phyloP scores from a whole-genome alignment of 2,888 invertebrate genomes.

The Drosophila quinaria region DNA sequence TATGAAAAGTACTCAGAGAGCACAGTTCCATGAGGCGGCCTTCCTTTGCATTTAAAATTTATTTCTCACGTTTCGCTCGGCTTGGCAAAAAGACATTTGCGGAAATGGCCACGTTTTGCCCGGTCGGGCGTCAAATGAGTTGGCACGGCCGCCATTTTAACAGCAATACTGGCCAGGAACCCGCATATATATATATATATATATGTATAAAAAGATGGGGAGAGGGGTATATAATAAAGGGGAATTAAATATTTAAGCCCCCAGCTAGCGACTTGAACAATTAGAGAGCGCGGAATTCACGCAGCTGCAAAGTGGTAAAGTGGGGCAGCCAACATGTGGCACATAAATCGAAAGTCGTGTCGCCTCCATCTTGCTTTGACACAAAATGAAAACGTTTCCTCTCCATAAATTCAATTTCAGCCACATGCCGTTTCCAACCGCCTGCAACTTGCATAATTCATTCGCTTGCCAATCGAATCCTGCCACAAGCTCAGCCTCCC shows the following conservation, averaged over 20 bases:
- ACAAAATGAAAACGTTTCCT: slow-evolving; percentile 42
- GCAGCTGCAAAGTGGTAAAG: slow-evolving; percentile 34
- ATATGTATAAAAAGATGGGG: background rate
- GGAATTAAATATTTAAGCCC: slow-evolving; percentile 60
- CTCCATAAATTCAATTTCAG: slow-evolving; percentile 54
- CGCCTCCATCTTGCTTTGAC: slow-evolving; percentile 18
- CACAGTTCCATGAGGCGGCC: slow-evolving; percentile 30
- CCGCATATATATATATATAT: slow-evolving; percentile 1
- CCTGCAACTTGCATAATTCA: slow-evolving; percentile 57
- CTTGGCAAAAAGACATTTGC: slow-evolving; percentile 58
- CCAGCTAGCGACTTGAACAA: slow-evolving; percentile 39
- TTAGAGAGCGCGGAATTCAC: slow-evolving; percentile 36
- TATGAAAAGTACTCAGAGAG: slow-evolving; percentile 26
- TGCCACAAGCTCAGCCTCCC: background rate
- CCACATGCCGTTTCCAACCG: slow-evolving; percentile 30
- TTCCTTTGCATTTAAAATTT: slow-evolving; percentile 62
- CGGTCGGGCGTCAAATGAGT: slow-evolving; percentile 66
- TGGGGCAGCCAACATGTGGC: slow-evolving; percentile 18
- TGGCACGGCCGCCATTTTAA: slow-evolving; percentile 60
- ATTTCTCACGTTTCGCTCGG: slow-evolving; percentile 61
- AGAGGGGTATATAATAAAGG: slow-evolving; percentile 4
- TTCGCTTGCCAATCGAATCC: slow-evolving; percentile 33
- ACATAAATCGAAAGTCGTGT: slow-evolving; percentile 32
- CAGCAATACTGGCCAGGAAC: slow-evolving; percentile 33
- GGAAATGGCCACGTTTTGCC: slow-evolving; percentile 62